These are phyloP conservation scores for Pampusana beccarii DNA, from an alignment of 2,113 vertebrate species.

Conservation along the genomic window DNA sequence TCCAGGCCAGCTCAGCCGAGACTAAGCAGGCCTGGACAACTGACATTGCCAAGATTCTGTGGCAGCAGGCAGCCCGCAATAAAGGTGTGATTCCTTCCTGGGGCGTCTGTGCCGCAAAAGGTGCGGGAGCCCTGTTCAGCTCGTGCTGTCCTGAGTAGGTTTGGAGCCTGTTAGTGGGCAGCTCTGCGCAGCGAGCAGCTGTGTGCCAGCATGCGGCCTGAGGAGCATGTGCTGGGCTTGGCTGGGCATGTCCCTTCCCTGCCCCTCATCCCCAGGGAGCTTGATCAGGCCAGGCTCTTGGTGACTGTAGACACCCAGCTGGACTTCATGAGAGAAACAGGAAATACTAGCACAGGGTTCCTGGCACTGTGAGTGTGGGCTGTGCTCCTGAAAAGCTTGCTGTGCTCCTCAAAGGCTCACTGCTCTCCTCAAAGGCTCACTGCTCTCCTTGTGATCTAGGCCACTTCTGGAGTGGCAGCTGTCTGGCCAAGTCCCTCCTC, in stretches of 20 bases:
- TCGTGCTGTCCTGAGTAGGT: slow-evolving; percentile 39
- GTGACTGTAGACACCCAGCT: background rate
- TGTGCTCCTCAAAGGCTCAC: background rate
- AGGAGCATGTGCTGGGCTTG: slow-evolving; percentile 37
- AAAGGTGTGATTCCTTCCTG: slow-evolving; percentile 82
- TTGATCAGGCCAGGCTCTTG: background rate
- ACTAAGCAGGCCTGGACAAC: slow-evolving; percentile 88
- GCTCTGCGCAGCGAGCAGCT: background rate
- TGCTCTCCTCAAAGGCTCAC: background rate
- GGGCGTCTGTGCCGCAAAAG: slow-evolving; percentile 39
- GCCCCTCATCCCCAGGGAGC: background rate
- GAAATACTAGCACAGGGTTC: background rate
- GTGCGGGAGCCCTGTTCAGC: slow-evolving; percentile 51
- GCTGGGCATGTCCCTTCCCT: background rate
- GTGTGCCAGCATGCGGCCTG: background rate
- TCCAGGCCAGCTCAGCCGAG: slow-evolving; percentile 80
- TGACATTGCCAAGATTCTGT: slow-evolving; percentile 89
- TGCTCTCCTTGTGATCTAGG: background rate
- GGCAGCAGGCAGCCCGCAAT: slow-evolving; percentile 91
- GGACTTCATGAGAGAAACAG: background rate
- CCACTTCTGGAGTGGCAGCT: background rate
- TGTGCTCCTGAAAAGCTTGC: background rate
- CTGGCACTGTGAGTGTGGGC: background rate
- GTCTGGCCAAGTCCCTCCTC: background rate
- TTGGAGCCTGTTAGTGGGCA: slow-evolving; percentile 22